Conservation (phyloP, 2,888 invertebrate species). For the Melolontha melolontha region DNA sequence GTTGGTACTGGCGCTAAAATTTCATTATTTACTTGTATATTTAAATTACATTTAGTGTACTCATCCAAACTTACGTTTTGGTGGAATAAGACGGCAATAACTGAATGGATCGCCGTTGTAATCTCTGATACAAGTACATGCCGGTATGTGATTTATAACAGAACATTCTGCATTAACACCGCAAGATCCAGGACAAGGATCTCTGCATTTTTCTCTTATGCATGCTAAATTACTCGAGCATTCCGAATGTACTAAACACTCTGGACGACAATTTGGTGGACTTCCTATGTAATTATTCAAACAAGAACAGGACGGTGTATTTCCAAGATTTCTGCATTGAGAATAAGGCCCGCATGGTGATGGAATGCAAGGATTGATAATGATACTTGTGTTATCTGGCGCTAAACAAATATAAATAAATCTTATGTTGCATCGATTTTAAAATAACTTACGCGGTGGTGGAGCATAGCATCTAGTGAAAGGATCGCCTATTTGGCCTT, state of each 20-base stretch:
- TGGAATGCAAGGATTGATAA: slow-evolving; percentile 74
- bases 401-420: slow-evolving; percentile 37
- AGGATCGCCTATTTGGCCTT: slow-evolving; percentile 82
- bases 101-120: slow-evolving; percentile 74
- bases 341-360: slow-evolving; percentile 86
- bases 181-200: slow-evolving; percentile 76
- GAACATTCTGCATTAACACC: slow-evolving; percentile 73
- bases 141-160: slow-evolving; percentile 77
- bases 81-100: slow-evolving; percentile 67
- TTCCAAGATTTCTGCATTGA: slow-evolving; percentile 74
- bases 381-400: slow-evolving; percentile 53
- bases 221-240: slow-evolving; percentile 71
- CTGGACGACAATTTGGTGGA: slow-evolving; percentile 76
- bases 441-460: slow-evolving; percentile 63
- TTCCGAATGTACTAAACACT: slow-evolving; percentile 73
- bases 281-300: slow-evolving; percentile 70
- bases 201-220: slow-evolving; percentile 69
- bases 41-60: background rate
- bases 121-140: slow-evolving; percentile 73
- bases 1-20: slow-evolving; percentile 57
- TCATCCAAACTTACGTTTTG: slow-evolving; percentile 69
- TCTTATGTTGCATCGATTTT: slow-evolving; percentile 5
- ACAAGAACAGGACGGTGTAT: slow-evolving; percentile 74
- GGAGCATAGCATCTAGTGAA: slow-evolving; percentile 75
- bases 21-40: slow-evolving; percentile 50